Base-by-base conservation (phyloP, 2,113 vertebrate genomes). In the Pagrus major region DNA sequence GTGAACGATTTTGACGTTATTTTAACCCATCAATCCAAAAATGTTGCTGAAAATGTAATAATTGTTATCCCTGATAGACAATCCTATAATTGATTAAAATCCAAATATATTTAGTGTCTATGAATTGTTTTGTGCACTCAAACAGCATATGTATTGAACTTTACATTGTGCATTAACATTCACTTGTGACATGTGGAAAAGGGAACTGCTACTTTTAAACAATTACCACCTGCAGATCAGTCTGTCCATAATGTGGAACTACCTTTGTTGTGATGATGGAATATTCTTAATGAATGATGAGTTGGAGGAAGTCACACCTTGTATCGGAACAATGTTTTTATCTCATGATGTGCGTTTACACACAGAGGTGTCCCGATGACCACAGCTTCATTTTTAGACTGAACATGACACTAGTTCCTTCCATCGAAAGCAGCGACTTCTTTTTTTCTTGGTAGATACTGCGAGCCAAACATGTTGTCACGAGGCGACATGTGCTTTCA, bases 221-320 rank as follows among this genome's bases (percentile, higher is more conserved):
- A 44, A 23, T 2, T 27, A 35, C 35, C 80, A 87, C 44, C 76
- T 90, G 83, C 60, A 20, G 42, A 58, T 49, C 18, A 6, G 2
- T 31, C 54, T 81, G 39, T 46, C n/a, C 10, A n/a, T 78, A 83
- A 90, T 78, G 68, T 77, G 80, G 84, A 91, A 92, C 84, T 88
- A 71, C 2, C 16, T 72, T 65, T 59, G 37, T 16, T 56, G 15
- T 69, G n/a, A 23, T 73, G 42, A 23, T 67, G 56, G 39, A 52
- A 35, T 21, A 65, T 51, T 46, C 23, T 61, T 66, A 41, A 41
- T 72, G 21, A 9, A 42, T 54, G 9, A 37, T n/a, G 65, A 29
- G 41, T n/a, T 67, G 46, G 80, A 85, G 86, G 82, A 92, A 90
- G 86, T 81, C 11, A 16, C 25, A 56, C 0, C 3, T 9, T 68